Conservation (phyloP, 2,113 vertebrate species). For the Onychorhynchus coronatus region DNA sequence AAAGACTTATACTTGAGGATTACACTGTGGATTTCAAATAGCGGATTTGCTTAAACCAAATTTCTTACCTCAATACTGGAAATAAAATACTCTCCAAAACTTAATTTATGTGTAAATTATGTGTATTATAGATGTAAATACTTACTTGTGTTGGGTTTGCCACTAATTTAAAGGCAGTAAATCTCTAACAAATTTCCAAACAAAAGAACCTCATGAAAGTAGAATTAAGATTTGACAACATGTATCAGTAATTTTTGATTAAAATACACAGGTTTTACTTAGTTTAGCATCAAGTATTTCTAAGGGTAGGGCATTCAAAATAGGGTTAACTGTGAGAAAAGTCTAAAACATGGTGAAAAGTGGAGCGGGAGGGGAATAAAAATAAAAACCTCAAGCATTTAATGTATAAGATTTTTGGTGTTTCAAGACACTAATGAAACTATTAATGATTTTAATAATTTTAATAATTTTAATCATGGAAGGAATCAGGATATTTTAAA, state of each 20-base stretch:
- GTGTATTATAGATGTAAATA: not conserved
- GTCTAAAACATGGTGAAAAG: not conserved
- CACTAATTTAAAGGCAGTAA: not conserved
- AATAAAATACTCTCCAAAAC: not conserved
- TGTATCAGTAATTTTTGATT: not conserved
- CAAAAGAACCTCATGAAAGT: not conserved
- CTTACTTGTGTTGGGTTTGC: not conserved
- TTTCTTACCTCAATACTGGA: not conserved
- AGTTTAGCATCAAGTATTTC: not conserved
- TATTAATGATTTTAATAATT: not conserved
- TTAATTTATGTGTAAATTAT: not conserved
- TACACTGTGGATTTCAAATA: not conserved
- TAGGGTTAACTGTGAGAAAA: not conserved
- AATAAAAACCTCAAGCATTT: not conserved
- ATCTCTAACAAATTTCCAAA: not conserved
- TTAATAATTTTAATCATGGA: not conserved
- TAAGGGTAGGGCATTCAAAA: not conserved
- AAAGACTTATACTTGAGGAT: slow-evolving; percentile 3
- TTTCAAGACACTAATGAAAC: not conserved
- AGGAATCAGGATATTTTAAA: not conserved
- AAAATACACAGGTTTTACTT: not conserved
- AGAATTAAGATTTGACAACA: not conserved
- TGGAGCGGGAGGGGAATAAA: not conserved
- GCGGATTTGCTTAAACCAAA: not conserved
- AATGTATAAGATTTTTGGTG: not conserved